These are phyloP conservation scores for Anoura caudifer DNA, from an alignment of 2,113 vertebrate genomes.

Conservation along the genomic window DNA sequence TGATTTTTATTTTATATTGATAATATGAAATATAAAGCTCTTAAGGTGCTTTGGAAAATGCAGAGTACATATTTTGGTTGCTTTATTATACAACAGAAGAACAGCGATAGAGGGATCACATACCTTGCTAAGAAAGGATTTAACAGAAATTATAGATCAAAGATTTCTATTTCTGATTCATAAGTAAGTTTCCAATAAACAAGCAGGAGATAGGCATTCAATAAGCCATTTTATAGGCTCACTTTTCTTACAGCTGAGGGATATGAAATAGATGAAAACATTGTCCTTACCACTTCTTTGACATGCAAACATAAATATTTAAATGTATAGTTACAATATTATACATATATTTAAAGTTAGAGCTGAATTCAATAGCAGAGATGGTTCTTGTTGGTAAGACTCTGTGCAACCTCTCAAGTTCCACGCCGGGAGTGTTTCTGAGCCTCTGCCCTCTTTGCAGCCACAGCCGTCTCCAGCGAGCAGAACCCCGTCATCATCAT, in stretches of 20 bases:
- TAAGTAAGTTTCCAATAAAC: background rate
- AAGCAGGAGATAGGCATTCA: background rate
- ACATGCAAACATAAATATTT: background rate
- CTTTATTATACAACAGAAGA: background rate
- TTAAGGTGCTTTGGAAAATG: background rate
- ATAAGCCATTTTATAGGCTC: background rate
- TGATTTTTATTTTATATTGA: background rate
- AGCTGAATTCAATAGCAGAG: constrained; percentile 19
- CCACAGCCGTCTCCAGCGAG: constrained; percentile 95
- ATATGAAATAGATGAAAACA: background rate
- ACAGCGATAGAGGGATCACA: background rate
- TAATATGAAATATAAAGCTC: background rate
- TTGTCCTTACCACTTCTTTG: background rate
- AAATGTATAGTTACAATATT: background rate
- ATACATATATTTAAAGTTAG: constrained; percentile 26
- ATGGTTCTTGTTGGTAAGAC: background rate
- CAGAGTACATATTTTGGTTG: background rate
- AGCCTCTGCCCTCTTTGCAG: constrained; percentile 76
- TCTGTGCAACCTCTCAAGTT: background rate
- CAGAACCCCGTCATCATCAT: constrained; percentile 99
- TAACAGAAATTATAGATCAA: background rate
- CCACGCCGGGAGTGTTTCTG: constrained; percentile 32
- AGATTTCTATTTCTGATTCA: background rate
- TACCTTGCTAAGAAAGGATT: background rate
- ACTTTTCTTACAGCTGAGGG: background rate